phyloP scores from a whole-genome alignment of 1,140 invertebrate species.

The Anthonomus grandis region DNA sequence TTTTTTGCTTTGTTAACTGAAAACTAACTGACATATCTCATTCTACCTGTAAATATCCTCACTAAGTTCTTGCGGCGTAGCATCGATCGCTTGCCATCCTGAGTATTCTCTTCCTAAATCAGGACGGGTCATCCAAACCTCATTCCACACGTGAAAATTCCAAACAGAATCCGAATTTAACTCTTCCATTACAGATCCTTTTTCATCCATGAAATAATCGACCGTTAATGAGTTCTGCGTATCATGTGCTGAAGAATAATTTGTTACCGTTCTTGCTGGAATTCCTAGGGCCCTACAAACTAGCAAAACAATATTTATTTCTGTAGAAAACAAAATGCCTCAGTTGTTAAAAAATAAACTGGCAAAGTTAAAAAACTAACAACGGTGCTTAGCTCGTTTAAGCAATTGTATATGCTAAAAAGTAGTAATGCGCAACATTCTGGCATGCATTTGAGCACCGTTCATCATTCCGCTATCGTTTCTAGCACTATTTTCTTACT shows the following conservation, averaged over 20 bases:
- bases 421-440: too few relatives aligned
- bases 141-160: slow-evolving; percentile 97
- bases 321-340: neutral
- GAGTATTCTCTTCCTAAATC: slow-evolving; percentile 73
- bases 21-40: neutral
- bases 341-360: too few relatives aligned
- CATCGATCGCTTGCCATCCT: slow-evolving; percentile 92
- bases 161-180: slow-evolving; percentile 83
- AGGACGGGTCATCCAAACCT: slow-evolving; percentile 86
- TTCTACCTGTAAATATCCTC: slow-evolving; percentile 63
- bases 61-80: slow-evolving; percentile 86
- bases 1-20: too few relatives aligned
- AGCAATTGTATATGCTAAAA: too few relatives aligned
- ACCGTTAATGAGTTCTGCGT: slow-evolving; percentile 87
- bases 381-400: too few relatives aligned
- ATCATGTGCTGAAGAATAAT: slow-evolving; percentile 88
- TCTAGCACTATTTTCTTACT: too few relatives aligned
- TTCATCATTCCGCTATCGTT: too few relatives aligned
- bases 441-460: too few relatives aligned
- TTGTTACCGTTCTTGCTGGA: slow-evolving; percentile 80
- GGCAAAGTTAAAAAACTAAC: too few relatives aligned
- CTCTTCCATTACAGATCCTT: slow-evolving; percentile 76
- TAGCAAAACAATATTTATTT: slow-evolving; percentile 31
- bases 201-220: slow-evolving; percentile 80
- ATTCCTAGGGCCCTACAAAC: slow-evolving; percentile 85